Conservation (phyloP, 2,113 vertebrate genomes). For the Hipposideros armiger region DNA sequence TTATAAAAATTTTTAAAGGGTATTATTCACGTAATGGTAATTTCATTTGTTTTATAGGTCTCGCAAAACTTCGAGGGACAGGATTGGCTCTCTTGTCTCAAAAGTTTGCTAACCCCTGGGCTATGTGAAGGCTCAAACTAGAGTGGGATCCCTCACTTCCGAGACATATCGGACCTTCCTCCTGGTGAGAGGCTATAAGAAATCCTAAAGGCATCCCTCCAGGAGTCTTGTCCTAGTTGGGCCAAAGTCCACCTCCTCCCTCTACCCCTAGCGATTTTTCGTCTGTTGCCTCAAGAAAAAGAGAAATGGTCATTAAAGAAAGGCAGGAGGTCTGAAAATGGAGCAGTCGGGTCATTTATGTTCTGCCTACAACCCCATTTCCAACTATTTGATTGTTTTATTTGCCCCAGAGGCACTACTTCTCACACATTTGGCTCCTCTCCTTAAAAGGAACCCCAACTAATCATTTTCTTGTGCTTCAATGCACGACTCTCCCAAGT, state of each 20-base stretch:
- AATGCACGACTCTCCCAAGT: slow-evolving; percentile 76
- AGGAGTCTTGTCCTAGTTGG: background rate
- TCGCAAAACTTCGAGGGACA: too few relatives aligned
- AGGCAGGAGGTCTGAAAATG: slow-evolving; percentile 70
- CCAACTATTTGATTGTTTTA: slow-evolving; percentile 75
- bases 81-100: too few relatives aligned
- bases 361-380: slow-evolving; percentile 59
- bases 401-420: slow-evolving; percentile 72
- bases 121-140: background rate
- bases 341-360: slow-evolving; percentile 70
- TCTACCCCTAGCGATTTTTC: background rate
- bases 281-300: slow-evolving; percentile 18
- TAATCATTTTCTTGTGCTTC: slow-evolving; percentile 80
- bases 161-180: background rate
- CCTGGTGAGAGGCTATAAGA: background rate
- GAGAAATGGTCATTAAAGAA: slow-evolving; percentile 67
- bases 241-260: background rate
- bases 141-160: background rate
- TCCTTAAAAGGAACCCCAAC: slow-evolving; percentile 65
- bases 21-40: too few relatives aligned
- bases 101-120: too few relatives aligned
- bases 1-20: too few relatives aligned
- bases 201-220: background rate
- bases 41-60: too few relatives aligned
- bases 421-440: slow-evolving; percentile 68